Conservation (phyloP, 2,888 invertebrate species). For the Spodoptera picta region DNA sequence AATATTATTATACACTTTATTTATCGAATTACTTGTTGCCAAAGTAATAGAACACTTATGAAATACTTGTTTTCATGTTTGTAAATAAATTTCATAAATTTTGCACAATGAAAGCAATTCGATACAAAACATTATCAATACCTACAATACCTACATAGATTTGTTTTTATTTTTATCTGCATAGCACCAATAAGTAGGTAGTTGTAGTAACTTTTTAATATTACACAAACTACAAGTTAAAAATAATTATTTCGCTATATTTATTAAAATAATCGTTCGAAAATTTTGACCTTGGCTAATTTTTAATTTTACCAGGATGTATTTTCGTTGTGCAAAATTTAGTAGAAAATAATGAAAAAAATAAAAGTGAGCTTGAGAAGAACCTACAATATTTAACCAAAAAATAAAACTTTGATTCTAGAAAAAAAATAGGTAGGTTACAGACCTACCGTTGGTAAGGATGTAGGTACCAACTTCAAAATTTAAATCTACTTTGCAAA, state of each 20-base stretch:
- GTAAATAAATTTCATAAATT: constrained; percentile 37
- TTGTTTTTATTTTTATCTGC: background rate
- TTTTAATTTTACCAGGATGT: too few relatives aligned
- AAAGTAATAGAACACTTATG: constrained; percentile 8
- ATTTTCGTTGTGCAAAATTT: background rate
- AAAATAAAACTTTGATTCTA: background rate
- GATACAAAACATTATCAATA: constrained; percentile 20
- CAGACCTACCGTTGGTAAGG: too few relatives aligned
- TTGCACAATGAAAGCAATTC: constrained; percentile 50
- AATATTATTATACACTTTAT: too few relatives aligned
- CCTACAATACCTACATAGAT: background rate
- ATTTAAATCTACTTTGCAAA: background rate
- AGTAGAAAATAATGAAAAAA: background rate
- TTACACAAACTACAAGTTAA: too few relatives aligned
- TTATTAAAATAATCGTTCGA: too few relatives aligned
- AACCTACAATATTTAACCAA: too few relatives aligned
- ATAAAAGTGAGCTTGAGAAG: background rate
- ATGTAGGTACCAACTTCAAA: background rate
- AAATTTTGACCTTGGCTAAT: too few relatives aligned
- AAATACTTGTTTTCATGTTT: constrained; percentile 22
- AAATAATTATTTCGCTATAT: too few relatives aligned
- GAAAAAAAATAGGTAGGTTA: background rate
- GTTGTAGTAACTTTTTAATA: background rate
- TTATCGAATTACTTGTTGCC: background rate
- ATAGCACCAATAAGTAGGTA: constrained; percentile 9